These are phyloP conservation scores for Cerastis rubricosa DNA, from an alignment of 2,888 invertebrate species.

Conservation along the genomic window DNA sequence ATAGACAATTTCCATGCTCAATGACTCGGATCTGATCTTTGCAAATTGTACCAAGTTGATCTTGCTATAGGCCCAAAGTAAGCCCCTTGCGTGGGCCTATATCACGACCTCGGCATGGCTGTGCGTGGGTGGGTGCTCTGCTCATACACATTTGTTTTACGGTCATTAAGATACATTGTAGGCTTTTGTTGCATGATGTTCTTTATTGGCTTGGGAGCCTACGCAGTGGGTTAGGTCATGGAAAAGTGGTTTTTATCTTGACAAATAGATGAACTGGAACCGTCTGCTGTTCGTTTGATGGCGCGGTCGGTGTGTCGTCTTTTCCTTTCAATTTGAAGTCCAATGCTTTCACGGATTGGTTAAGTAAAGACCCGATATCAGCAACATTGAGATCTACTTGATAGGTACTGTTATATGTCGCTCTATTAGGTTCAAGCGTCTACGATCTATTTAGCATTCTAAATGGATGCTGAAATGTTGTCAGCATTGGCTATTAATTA, in stretches of 20 bases:
- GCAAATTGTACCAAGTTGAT: conserved; percentile 43
- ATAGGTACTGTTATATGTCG: not conserved
- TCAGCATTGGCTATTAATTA: conserved; percentile 7
- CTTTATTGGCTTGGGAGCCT: conserved; percentile 27
- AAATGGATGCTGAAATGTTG: conserved; percentile 19
- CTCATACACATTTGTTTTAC: conserved; percentile 48
- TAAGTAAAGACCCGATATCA: not conserved
- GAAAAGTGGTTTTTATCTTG: not conserved
- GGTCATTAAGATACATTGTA: conserved; percentile 48
- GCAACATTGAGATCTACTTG: not conserved
- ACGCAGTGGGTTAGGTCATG: conserved; percentile 43
- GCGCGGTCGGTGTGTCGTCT: not conserved
- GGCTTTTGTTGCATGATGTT: conserved; percentile 39
- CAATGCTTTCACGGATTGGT: not conserved
- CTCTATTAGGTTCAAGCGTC: not conserved
- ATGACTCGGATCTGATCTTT: conserved; percentile 35
- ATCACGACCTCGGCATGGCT: conserved; percentile 44
- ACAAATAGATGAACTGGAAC: not conserved
- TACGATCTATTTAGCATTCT: conserved; percentile 24
- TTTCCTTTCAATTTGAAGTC: not conserved
- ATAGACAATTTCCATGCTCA: conserved; percentile 17
- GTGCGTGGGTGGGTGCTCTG: conserved; percentile 49
- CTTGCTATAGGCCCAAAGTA: conserved; percentile 22
- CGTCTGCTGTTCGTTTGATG: not conserved
- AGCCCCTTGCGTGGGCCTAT: conserved; percentile 37